Percentiles rank a stretch among this genome's conserved stretches.
These are phyloP conservation scores for Prunella fulvescens DNA, from an alignment of 2,113 vertebrate species.

Conservation along the genomic window DNA sequence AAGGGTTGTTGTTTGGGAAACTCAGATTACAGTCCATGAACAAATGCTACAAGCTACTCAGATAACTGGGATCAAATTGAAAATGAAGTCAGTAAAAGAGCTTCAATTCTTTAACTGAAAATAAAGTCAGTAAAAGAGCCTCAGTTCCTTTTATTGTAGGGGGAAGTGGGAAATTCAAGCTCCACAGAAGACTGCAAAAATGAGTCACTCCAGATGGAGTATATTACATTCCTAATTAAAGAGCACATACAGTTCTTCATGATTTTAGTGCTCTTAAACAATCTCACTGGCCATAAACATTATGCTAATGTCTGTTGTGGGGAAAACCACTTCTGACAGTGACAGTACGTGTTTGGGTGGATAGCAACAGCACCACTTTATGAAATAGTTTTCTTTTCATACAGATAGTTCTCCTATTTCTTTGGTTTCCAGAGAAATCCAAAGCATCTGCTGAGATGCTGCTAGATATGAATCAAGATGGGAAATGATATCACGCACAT, in stretches of 20 bases:
- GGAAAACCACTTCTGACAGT: slow-evolving; percentile 34
- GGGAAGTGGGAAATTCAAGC: slow-evolving; percentile 7
- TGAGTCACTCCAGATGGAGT: slow-evolving; percentile 59
- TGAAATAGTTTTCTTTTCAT: neutral
- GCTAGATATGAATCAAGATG: neutral
- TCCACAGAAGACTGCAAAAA: slow-evolving; percentile 40
- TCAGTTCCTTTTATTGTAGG: neutral
- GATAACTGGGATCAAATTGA: neutral
- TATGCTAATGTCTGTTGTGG: slow-evolving; percentile 48
- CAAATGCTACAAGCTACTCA: neutral
- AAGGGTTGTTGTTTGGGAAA: neutral
- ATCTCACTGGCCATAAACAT: slow-evolving; percentile 57
- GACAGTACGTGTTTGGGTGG: slow-evolving; percentile 19
- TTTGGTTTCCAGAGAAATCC: slow-evolving; percentile 26
- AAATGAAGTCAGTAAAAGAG: neutral
- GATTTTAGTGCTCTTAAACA: slow-evolving; percentile 54
- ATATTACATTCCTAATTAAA: slow-evolving; percentile 67
- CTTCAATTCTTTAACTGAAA: neutral
- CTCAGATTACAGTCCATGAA: neutral
- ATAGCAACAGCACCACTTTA: neutral
- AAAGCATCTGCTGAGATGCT: neutral
- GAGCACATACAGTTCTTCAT: slow-evolving; percentile 25
- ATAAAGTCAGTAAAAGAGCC: neutral
- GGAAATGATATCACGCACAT: neutral
- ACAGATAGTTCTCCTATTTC: neutral